Evolutionary conservation across 2,888 invertebrate genomes (phyloP).

Genomic region (Oscheius sp.): DNA sequence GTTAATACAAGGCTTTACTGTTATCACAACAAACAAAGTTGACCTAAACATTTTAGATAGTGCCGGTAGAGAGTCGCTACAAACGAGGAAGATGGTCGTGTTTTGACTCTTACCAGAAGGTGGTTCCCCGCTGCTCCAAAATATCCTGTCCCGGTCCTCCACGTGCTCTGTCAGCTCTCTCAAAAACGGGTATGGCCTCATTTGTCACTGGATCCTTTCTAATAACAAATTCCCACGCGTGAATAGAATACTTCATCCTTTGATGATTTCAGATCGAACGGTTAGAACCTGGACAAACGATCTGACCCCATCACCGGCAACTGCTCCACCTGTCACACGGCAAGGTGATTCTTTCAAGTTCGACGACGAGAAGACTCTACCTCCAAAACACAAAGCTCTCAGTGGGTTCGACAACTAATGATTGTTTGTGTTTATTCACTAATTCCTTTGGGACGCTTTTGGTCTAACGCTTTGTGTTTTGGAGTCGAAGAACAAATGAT

Average conservation of each 20-base stretch:
- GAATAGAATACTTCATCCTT: not conserved
- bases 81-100: conserved; percentile 62
- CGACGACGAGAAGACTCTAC: conserved; percentile 14
- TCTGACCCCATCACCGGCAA: conserved; percentile 5
- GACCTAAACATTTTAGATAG: conserved; percentile 53
- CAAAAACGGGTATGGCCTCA: not conserved
- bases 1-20: no score
- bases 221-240: not conserved
- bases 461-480: conserved; percentile 12
- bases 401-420: not conserved
- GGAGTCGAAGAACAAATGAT: not conserved
- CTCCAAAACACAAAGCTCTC: conserved; percentile 13
- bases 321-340: conserved; percentile 14
- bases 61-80: conserved; percentile 62
- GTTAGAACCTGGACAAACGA: conserved; percentile 21
- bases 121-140: conserved; percentile 37
- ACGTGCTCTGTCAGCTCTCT: not conserved
- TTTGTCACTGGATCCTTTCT: not conserved
- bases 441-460: not conserved
- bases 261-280: conserved; percentile 12
- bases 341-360: conserved; percentile 21
- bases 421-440: not conserved
- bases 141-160: conserved; percentile 16
- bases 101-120: conserved; percentile 59
- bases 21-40: no score